Conservation (phyloP, 2,113 vertebrate genomes). For the Madoqua kirkii region DNA sequence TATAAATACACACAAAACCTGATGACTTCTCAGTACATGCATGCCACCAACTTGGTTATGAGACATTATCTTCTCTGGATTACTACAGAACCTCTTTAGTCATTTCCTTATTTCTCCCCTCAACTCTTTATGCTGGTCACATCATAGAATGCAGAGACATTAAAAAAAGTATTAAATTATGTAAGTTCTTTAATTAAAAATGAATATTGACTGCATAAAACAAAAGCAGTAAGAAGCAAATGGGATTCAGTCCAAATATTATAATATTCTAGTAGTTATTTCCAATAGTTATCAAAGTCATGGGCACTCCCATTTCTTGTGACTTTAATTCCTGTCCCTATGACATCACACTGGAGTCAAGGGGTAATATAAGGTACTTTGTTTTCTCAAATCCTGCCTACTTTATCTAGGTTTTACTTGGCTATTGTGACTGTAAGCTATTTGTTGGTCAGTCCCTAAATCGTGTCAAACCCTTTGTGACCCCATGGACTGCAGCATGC, state of each 20-base stretch:
- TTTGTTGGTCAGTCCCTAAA: too few relatives aligned
- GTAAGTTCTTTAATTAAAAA: not conserved
- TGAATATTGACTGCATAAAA: not conserved
- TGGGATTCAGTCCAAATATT: not conserved
- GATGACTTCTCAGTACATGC: not conserved
- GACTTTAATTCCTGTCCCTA: not conserved
- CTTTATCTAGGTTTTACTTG: not conserved
- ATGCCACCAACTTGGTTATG: not conserved
- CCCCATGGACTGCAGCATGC: too few relatives aligned
- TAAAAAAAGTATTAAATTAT: not conserved
- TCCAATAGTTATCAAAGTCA: not conserved
- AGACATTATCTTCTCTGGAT: not conserved
- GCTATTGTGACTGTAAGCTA: not conserved
- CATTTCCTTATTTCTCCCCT: not conserved
- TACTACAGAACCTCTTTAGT: not conserved
- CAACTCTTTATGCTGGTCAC: not conserved
- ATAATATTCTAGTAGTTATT: not conserved
- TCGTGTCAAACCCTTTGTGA: too few relatives aligned
- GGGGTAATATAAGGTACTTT: not conserved
- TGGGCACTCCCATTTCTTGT: not conserved
- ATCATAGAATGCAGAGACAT: not conserved
- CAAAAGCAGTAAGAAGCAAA: not conserved
- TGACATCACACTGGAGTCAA: not conserved
- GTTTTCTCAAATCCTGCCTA: not conserved
- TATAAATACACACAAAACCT: not conserved